Percentiles rank a stretch among this genome's conserved stretches.
phyloP scores from a whole-genome alignment of 2,797 vertebrate genomes.

The Trematomus bernacchii region DNA sequence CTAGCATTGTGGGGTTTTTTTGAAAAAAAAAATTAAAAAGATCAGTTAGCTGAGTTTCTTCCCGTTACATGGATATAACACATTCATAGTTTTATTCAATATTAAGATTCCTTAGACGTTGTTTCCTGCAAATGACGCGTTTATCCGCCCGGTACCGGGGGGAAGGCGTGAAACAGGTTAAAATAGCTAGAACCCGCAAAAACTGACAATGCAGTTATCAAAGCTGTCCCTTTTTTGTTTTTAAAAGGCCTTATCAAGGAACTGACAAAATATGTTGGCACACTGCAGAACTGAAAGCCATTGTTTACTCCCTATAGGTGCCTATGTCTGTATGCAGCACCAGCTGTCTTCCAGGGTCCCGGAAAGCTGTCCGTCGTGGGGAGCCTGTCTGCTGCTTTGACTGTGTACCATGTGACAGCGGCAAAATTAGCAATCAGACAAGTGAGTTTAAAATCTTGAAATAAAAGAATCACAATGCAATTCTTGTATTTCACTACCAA shows the following conservation, averaged over 20 bases:
- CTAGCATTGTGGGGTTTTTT: too few species aligned
- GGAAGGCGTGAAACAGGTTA: too few species aligned
- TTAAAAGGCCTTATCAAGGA: background rate
- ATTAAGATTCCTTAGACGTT: too few species aligned
- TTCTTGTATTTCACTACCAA: background rate
- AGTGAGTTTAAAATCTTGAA: constrained; percentile 51
- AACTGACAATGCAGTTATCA: background rate
- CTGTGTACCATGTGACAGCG: constrained; percentile 85
- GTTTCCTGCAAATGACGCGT: too few species aligned
- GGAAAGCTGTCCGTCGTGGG: constrained; percentile 84
- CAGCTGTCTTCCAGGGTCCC: constrained; percentile 79
- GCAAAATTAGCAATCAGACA: constrained; percentile 85
- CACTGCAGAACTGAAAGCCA: background rate
- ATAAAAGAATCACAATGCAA: background rate
- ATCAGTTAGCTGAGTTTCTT: too few species aligned
- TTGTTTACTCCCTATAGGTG: constrained; percentile 62
- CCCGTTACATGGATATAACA: too few species aligned
- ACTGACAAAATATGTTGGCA: background rate
- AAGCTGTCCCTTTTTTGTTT: background rate
- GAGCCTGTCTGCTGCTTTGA: constrained; percentile 87
- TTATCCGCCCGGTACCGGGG: too few species aligned
- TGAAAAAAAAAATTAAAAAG: too few species aligned
- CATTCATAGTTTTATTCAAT: too few species aligned
- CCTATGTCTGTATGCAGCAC: constrained; percentile 81
- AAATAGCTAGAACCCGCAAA: background rate